phyloP scores from a whole-genome alignment of 2,888 invertebrate species.

The Pogonocherus hispidulus region DNA sequence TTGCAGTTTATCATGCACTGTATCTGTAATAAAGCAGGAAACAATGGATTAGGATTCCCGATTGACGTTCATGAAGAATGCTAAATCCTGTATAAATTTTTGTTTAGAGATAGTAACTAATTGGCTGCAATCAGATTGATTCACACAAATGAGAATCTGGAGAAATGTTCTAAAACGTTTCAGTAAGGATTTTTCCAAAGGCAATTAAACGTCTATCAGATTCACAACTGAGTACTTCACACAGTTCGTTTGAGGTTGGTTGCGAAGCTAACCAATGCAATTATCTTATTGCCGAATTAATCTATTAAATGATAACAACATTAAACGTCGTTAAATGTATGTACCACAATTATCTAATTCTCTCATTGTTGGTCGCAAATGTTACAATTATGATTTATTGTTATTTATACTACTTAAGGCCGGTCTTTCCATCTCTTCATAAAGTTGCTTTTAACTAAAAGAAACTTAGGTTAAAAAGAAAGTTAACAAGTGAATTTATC shows the following conservation, averaged over 20 bases:
- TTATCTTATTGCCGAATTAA: conserved; percentile 23
- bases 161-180: conserved; percentile 19
- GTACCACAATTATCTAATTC: conserved; percentile 29
- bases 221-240: not conserved
- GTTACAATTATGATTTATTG: not conserved
- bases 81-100: too few species aligned
- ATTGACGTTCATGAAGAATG: too few species aligned
- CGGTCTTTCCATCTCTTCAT: too few species aligned
- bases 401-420: too few species aligned
- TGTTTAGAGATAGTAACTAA: too few species aligned
- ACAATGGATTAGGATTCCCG: too few species aligned
- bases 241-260: too few species aligned
- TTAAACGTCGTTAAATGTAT: not conserved
- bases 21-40: too few species aligned
- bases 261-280: not conserved
- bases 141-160: conserved; percentile 4
- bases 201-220: not conserved
- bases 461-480: too few species aligned
- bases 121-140: not conserved
- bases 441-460: too few species aligned
- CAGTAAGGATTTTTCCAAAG: not conserved
- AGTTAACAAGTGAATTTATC: too few species aligned
- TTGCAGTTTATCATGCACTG: too few species aligned
- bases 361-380: conserved; percentile 1
- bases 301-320: conserved; percentile 23